Conservation (phyloP, 1,140 invertebrate genomes). For the Acromyrmex charruanus region DNA sequence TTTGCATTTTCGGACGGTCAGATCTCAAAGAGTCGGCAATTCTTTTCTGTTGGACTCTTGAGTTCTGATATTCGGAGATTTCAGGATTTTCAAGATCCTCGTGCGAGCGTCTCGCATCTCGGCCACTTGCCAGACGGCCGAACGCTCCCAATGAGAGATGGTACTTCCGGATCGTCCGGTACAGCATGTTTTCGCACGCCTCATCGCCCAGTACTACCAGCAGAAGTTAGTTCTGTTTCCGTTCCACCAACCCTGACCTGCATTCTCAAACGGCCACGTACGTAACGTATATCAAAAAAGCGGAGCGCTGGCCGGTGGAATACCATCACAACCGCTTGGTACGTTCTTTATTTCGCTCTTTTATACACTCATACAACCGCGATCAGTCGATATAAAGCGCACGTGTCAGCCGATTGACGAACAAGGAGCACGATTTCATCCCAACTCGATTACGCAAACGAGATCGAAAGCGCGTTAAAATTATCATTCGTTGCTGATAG, state of each 20-base stretch:
- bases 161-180: slow-evolving; percentile 28
- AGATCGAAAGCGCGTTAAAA: not conserved
- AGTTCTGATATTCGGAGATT: not conserved
- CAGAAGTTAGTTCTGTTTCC: slow-evolving; percentile 53
- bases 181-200: slow-evolving; percentile 53
- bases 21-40: not conserved
- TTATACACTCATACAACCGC: slow-evolving; percentile 21
- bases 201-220: slow-evolving; percentile 45
- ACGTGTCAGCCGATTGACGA: slow-evolving; percentile 1
- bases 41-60: not conserved
- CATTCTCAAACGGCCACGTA: slow-evolving; percentile 53
- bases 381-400: not conserved
- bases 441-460: slow-evolving; percentile 6
- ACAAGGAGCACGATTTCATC: slow-evolving; percentile 6
- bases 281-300: slow-evolving; percentile 31
- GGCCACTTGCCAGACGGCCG: not conserved
- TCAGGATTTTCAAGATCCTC: not conserved
- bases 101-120: slow-evolving; percentile 18
- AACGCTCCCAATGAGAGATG: not conserved
- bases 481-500: not conserved
- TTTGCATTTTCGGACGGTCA: not conserved
- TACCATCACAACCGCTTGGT: not conserved
- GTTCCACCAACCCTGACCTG: slow-evolving; percentile 51
- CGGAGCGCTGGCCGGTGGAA: not conserved
- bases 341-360: slow-evolving; percentile 30